Conservation (phyloP, 2,113 vertebrate species). For the Halcyon senegalensis region DNA sequence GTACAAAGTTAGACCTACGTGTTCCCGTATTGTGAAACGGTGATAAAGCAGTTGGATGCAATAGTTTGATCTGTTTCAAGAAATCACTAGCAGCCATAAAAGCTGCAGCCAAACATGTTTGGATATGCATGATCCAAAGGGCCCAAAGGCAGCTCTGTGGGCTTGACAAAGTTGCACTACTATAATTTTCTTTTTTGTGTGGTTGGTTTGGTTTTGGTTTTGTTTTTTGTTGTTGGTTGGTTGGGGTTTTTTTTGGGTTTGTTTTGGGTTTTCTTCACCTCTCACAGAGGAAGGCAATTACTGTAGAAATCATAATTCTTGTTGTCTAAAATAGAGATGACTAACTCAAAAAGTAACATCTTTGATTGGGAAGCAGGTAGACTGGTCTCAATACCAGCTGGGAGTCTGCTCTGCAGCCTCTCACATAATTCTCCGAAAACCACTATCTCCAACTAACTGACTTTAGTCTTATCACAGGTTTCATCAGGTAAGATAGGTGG, state of each 20-base stretch:
- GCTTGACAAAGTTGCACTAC: not conserved
- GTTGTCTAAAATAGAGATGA: not conserved
- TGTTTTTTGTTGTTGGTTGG: no score
- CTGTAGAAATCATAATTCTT: not conserved
- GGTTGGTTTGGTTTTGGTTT: no score
- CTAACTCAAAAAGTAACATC: not conserved
- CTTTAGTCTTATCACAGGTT: not conserved
- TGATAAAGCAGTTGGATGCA: not conserved
- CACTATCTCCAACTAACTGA: not conserved
- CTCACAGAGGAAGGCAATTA: not conserved
- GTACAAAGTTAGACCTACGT: not conserved
- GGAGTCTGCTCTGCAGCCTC: not conserved
- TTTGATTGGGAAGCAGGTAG: not conserved
- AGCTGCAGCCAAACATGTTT: not conserved
- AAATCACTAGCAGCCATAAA: not conserved
- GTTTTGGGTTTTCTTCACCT: not conserved
- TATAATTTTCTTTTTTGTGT: not conserved
- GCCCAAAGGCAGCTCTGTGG: not conserved
- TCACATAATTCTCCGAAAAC: not conserved
- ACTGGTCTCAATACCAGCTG: not conserved
- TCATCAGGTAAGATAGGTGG: not conserved
- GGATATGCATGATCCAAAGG: not conserved
- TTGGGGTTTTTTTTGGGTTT: not conserved
- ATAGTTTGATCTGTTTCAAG: not conserved
- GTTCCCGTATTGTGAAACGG: not conserved